These are phyloP conservation scores for Sminthurinus signatus DNA, from an alignment of 1,140 invertebrate genomes.

Conservation along the genomic window DNA sequence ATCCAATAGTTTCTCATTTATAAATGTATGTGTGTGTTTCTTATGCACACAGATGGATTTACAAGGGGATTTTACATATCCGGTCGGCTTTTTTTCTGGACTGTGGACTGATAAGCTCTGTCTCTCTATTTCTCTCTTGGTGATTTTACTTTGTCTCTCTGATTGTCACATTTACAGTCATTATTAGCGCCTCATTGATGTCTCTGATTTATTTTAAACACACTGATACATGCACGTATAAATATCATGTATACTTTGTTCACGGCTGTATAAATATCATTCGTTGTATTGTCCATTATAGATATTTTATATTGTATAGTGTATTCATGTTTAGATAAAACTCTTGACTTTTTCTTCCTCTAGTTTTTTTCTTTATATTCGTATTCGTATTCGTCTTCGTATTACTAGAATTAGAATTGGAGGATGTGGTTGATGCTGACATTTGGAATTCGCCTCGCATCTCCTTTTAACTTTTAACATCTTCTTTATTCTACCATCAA, in stretches of 20 bases:
- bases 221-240: background rate
- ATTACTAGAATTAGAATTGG: too few relatives aligned
- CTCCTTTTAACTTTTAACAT: conserved; percentile 7
- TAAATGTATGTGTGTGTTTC: background rate
- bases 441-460: conserved; percentile 25
- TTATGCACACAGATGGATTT: too few relatives aligned
- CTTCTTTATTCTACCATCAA: too few relatives aligned
- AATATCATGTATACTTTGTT: background rate
- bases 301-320: background rate
- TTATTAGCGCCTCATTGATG: conserved; percentile 27
- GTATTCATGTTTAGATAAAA: background rate
- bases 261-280: background rate
- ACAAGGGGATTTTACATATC: conserved; percentile 20
- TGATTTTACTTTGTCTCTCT: background rate
- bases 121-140: background rate
- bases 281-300: background rate
- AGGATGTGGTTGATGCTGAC: conserved; percentile 29
- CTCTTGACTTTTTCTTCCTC: too few relatives aligned
- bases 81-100: conserved; percentile 22
- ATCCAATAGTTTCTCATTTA: too few relatives aligned
- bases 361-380: too few relatives aligned
- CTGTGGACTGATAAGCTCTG: too few relatives aligned
- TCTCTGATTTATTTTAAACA: conserved; percentile 11
- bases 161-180: conserved; percentile 17
- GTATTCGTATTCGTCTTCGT: too few relatives aligned